These are phyloP conservation scores for Drosophila anceps DNA, from an alignment of 2,888 invertebrate genomes.

Conservation along the genomic window DNA sequence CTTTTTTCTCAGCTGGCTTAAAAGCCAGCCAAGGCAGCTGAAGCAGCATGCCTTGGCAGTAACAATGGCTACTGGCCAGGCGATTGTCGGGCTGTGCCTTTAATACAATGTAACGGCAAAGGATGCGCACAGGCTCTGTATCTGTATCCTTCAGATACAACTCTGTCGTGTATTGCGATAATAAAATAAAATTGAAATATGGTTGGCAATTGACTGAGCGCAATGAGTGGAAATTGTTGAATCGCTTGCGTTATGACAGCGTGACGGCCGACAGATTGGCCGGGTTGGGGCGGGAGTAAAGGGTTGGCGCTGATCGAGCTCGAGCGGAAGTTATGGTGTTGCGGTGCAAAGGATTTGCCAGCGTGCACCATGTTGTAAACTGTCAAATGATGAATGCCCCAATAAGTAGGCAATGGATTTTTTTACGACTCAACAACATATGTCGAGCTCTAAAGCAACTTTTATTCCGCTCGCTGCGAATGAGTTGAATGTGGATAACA, in stretches of 20 bases:
- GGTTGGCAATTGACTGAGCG: slow-evolving; percentile 75
- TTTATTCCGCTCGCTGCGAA: slow-evolving; percentile 6
- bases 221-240: slow-evolving; percentile 77
- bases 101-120: slow-evolving; percentile 61
- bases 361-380: slow-evolving; percentile 41
- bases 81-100: slow-evolving; percentile 26
- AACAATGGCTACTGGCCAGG: slow-evolving; percentile 38
- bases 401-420: slow-evolving; percentile 58
- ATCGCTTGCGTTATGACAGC: slow-evolving; percentile 58
- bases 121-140: slow-evolving; percentile 55
- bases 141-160: slow-evolving; percentile 48
- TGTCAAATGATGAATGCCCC: slow-evolving; percentile 43
- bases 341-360: slow-evolving; percentile 7
- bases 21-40: slow-evolving; percentile 38
- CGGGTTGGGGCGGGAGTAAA: background rate
- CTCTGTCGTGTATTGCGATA: slow-evolving; percentile 58
- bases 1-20: slow-evolving; percentile 45
- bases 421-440: slow-evolving; percentile 27
- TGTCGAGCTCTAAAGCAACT: slow-evolving; percentile 7
- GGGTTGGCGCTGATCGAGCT: background rate
- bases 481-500: background rate
- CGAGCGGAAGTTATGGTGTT: slow-evolving; percentile 4
- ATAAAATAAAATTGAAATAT: slow-evolving; percentile 81
- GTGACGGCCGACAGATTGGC: slow-evolving; percentile 35
- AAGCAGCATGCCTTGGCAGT: slow-evolving; percentile 12